A percentile compares a stretch with the other conserved stretches of the same genome.
Conservation (phyloP, 53 echinoderm and acorn worm genomes). For the Astropecten irregularis region DNA sequence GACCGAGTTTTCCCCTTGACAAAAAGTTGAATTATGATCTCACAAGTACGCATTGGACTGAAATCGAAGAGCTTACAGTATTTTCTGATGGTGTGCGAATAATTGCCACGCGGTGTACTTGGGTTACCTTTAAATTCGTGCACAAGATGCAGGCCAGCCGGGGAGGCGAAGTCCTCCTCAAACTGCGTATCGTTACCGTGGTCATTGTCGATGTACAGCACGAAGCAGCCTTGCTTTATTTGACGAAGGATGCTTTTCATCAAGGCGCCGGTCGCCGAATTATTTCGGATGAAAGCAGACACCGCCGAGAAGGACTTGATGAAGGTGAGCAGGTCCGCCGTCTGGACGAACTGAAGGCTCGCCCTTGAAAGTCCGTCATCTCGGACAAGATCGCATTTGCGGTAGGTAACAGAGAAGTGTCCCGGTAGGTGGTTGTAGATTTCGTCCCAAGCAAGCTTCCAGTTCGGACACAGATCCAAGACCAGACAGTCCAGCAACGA, state of each 20-base stretch:
- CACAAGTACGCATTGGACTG: conserved; percentile 42
- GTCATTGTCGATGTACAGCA: conserved; percentile 28
- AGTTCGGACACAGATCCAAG: conserved; percentile 15
- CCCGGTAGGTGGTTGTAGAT: conserved; percentile 8
- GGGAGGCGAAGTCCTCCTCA: neutral
- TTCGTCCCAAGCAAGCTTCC: conserved; percentile 15
- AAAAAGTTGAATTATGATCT: conserved; percentile 25
- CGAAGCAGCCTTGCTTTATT: conserved; percentile 11
- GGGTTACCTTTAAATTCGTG: neutral
- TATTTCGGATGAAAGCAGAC: conserved; percentile 14
- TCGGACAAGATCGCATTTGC: conserved; percentile 14
- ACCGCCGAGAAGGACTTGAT: conserved; percentile 45
- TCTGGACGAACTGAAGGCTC: neutral
- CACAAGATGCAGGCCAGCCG: neutral
- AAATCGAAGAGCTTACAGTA: conserved; percentile 13
- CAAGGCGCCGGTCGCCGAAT: neutral
- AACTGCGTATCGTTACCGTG: neutral
- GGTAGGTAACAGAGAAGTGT: conserved; percentile 18
- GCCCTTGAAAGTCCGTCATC: neutral
- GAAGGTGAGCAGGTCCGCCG: conserved; percentile 25
- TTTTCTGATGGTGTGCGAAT: neutral
- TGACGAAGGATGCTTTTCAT: conserved; percentile 8
- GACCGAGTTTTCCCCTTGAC: no score
- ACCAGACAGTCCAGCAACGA: neutral
- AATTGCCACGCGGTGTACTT: neutral